These are phyloP conservation scores for Drosophila prosaltans DNA, from an alignment of 1,140 invertebrate species.

Conservation along the genomic window DNA sequence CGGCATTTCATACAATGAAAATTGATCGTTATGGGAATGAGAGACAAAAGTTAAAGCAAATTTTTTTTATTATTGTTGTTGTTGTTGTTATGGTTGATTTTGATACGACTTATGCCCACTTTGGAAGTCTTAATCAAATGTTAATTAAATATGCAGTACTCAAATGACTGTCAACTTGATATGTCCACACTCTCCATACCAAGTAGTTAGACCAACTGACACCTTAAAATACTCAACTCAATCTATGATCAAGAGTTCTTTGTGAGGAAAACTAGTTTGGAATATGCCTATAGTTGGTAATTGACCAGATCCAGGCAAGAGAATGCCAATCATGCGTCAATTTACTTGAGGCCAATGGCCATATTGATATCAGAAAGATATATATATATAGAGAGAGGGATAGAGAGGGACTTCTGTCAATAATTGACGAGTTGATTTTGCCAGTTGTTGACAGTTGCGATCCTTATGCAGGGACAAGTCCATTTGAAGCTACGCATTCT, in stretches of 20 bases:
- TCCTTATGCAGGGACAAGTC: constrained; percentile 61
- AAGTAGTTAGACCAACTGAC: constrained; percentile 51
- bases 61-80: neutral
- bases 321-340: constrained; percentile 79
- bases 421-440: constrained; percentile 75
- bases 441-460: constrained; percentile 58
- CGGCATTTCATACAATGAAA: neutral
- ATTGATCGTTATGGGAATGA: neutral
- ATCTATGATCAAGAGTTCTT: constrained; percentile 25
- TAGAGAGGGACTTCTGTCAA: constrained; percentile 57
- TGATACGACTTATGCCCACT: too few relatives aligned
- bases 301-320: constrained; percentile 44
- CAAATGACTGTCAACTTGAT: constrained; percentile 53
- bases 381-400: neutral
- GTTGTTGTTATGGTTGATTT: too few relatives aligned
- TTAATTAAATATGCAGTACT: constrained; percentile 60
- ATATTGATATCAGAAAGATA: constrained; percentile 44
- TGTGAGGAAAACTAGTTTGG: constrained; percentile 47
- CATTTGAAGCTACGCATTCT: neutral
- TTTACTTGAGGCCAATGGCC: constrained; percentile 66
- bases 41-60: constrained; percentile 14
- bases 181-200: constrained; percentile 58
- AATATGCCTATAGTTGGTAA: constrained; percentile 52
- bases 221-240: constrained; percentile 43
- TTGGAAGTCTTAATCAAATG: constrained; percentile 7